Base-by-base conservation (phyloP, 1,140 invertebrate species). In the Heliconius hermathena region DNA sequence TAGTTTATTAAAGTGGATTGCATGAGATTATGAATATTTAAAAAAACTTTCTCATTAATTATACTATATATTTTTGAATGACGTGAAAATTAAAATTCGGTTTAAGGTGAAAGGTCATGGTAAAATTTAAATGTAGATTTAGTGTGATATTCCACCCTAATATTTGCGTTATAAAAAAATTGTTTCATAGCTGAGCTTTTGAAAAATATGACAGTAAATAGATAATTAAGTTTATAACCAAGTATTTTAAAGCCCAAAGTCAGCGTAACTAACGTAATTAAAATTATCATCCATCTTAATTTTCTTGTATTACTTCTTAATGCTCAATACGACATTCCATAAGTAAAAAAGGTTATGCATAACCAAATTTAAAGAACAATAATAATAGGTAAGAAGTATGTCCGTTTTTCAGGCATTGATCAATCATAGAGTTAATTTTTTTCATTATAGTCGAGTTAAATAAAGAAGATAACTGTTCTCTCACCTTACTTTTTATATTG, bases 361-460 rank as follows among this genome's bases (percentile, higher is more conserved):
- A 73, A 71, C 36, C 66, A 41, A 41, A 49, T 54, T 78, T 36
- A 52, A 52, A 54, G 60, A 54, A 72, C 49, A 54, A 78, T 73
- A 72, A 38, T 54, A 73, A 60, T 73, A 72, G 33, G 29, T 46
- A 38, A 73, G 60, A 29, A 29, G 9, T 66, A 66, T 66, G 1
- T 26, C 60, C 60, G 60, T 66, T 11, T 66, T 66, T 66, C 60
- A 16, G 26, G 26, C 26, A 66, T 66, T 29, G 60, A 66, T 29
- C n/a, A 13, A 66, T 66, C 60, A 66, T 66, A 66, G 60, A 6
- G 9, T 66, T 29, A 66, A 13, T 1, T 26, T 60, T 33, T 66
- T 66, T 29, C 60, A 29, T 66, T 16, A 29, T 11, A 52, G 49
- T 20, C 5, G 8, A 52, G 60, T 29, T 3, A 66, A 29, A 4